Conservation (phyloP, 2,888 invertebrate species). For the Camponotus fellah region DNA sequence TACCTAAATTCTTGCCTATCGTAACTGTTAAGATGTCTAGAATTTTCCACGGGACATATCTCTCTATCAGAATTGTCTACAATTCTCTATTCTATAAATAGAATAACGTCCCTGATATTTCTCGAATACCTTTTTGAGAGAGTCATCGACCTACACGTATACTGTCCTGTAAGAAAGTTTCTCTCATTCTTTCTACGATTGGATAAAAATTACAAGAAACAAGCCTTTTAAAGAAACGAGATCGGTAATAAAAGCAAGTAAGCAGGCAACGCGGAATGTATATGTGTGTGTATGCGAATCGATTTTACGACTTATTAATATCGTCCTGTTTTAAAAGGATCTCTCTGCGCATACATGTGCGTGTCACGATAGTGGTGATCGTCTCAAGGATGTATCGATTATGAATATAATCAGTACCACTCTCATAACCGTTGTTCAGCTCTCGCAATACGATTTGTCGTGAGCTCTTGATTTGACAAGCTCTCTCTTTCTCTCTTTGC, state of each 20-base stretch:
- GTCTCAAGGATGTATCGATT: conserved; percentile 41
- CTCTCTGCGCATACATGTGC: neutral
- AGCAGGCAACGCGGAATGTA: neutral
- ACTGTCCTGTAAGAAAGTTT: neutral
- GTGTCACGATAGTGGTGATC: neutral
- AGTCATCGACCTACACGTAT: conserved; percentile 17
- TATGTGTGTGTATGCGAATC: neutral
- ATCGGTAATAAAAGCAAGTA: neutral
- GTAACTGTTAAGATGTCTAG: neutral
- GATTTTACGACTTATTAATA: conserved; percentile 48
- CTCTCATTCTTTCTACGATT: neutral
- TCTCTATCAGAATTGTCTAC: neutral
- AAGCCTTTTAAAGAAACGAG: conserved; percentile 7
- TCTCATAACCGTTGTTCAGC: conserved; percentile 17
- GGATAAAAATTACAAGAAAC: conserved; percentile 40
- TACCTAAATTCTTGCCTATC: neutral
- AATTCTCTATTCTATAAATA: conserved; percentile 11
- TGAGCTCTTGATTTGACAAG: conserved; percentile 28
- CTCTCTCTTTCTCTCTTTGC: neutral
- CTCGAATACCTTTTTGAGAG: conserved; percentile 6
- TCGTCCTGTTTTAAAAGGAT: conserved; percentile 20
- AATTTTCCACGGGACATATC: conserved; percentile 14
- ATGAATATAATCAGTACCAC: conserved; percentile 32
- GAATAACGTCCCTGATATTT: neutral
- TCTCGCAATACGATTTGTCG: conserved; percentile 32